These are phyloP conservation scores for Anthopleura xanthogrammica DNA, from an alignment of 92 coral and sea anemone genomes.

Conservation along the genomic window DNA sequence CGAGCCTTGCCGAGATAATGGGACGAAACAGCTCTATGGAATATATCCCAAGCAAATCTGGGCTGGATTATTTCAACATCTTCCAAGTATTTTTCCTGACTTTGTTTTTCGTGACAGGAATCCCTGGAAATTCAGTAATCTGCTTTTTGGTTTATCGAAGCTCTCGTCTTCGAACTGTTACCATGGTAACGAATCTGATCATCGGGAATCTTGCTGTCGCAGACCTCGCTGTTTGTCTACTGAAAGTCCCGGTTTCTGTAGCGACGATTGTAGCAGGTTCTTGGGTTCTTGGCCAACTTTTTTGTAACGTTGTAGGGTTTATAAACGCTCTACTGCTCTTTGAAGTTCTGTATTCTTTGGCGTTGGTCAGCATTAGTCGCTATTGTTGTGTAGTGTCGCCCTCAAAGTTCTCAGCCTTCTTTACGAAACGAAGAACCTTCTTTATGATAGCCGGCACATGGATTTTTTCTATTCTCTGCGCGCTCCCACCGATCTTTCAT, in stretches of 20 bases:
- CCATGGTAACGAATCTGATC: constrained; percentile 74
- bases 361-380: constrained; percentile 70
- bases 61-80: constrained; percentile 9
- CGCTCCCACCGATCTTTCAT: constrained; percentile 67
- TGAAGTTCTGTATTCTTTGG: constrained; percentile 74
- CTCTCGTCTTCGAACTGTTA: constrained; percentile 55
- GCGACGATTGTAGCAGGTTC: constrained; percentile 47
- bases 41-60: not conserved
- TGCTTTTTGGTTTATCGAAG: constrained; percentile 76
- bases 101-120: constrained; percentile 67
- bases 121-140: constrained; percentile 73
- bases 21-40: constrained; percentile 6
- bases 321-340: constrained; percentile 68
- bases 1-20: not conserved
- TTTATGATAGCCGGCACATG: constrained; percentile 65
- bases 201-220: constrained; percentile 81
- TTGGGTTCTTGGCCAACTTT: constrained; percentile 40
- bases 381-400: constrained; percentile 82
- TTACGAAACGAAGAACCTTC: constrained; percentile 57
- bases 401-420: constrained; percentile 62
- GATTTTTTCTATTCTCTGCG: constrained; percentile 61
- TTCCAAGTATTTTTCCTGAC: constrained; percentile 31
- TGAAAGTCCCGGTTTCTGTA: constrained; percentile 75
- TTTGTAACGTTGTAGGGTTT: constrained; percentile 72
- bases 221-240: constrained; percentile 74